These are phyloP conservation scores for Cebidichthys violaceus DNA, from an alignment of 2,113 vertebrate species.

Conservation along the genomic window DNA sequence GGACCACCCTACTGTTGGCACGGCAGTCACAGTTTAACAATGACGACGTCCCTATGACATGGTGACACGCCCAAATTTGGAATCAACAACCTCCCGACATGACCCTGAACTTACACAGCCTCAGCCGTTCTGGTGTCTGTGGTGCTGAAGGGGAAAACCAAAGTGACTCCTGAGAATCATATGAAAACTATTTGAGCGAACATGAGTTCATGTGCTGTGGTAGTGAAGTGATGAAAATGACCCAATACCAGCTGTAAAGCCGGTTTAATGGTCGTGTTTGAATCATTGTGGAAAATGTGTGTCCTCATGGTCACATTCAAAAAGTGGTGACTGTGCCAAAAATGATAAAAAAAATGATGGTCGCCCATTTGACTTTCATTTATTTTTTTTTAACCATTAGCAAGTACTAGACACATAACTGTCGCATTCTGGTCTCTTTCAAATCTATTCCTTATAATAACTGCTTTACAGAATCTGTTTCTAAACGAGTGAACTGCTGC, in stretches of 20 bases:
- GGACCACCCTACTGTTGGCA: constrained; percentile 58
- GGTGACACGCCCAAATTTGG: constrained; percentile 51
- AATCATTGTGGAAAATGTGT: constrained; percentile 19
- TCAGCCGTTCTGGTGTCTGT: constrained; percentile 26
- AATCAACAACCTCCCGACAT: constrained; percentile 35
- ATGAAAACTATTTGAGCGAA: constrained; percentile 38
- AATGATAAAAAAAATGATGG: neutral
- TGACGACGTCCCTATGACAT: constrained; percentile 42
- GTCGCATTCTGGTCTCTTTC: neutral
- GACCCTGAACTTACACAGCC: constrained; percentile 28
- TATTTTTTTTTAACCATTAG: neutral
- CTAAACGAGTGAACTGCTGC: neutral
- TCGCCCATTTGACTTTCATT: neutral
- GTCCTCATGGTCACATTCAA: constrained; percentile 2
- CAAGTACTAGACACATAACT: neutral
- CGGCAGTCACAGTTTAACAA: constrained; percentile 28
- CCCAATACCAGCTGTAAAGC: constrained; percentile 4
- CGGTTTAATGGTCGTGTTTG: constrained; percentile 8
- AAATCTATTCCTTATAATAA: neutral
- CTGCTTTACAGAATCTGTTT: neutral
- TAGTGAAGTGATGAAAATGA: constrained; percentile 28
- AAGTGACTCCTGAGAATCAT: constrained; percentile 43
- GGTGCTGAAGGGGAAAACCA: constrained; percentile 59
- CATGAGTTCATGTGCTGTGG: constrained; percentile 33
- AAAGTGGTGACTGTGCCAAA: neutral